Evolutionary conservation across 1,140 invertebrate genomes (phyloP).

Genomic region (Orius insidiosus): DNA sequence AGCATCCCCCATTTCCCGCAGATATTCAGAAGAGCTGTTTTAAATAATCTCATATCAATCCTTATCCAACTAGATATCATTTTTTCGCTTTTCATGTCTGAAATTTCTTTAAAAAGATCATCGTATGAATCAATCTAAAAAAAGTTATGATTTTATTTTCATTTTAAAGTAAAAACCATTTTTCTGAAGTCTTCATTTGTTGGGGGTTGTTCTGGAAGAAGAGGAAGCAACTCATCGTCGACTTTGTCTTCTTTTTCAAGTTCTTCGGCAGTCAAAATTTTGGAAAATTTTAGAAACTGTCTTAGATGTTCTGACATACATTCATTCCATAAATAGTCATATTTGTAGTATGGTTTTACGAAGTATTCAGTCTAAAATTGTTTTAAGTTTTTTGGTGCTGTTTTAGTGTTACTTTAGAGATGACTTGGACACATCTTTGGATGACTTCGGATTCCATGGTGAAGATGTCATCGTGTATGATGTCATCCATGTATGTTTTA

Average conservation of each 20-base stretch:
- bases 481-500: constrained; percentile 15
- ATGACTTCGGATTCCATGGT: no score
- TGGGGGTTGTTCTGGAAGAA: constrained; percentile 29
- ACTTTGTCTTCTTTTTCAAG: constrained; percentile 25
- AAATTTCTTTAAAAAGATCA: constrained; percentile 36
- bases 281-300: constrained; percentile 45
- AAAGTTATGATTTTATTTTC: neutral
- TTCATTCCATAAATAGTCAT: constrained; percentile 46
- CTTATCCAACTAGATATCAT: constrained; percentile 54
- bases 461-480: no score
- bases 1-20: constrained; percentile 60
- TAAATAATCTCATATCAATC: constrained; percentile 51
- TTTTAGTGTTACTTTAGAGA: no score
- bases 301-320: constrained; percentile 40
- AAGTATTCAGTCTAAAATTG: constrained; percentile 19
- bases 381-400: no score
- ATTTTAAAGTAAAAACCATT: constrained; percentile 25
- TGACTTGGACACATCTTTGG: no score
- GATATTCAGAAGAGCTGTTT: constrained; percentile 53
- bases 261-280: constrained; percentile 38
- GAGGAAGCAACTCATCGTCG: constrained; percentile 26
- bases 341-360: constrained; percentile 21
- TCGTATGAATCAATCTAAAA: constrained; percentile 41
- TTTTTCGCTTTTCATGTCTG: constrained; percentile 26
- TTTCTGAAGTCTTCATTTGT: constrained; percentile 39